Base-by-base conservation (phyloP, 2,113 vertebrate genomes). In the Python bivittatus region DNA sequence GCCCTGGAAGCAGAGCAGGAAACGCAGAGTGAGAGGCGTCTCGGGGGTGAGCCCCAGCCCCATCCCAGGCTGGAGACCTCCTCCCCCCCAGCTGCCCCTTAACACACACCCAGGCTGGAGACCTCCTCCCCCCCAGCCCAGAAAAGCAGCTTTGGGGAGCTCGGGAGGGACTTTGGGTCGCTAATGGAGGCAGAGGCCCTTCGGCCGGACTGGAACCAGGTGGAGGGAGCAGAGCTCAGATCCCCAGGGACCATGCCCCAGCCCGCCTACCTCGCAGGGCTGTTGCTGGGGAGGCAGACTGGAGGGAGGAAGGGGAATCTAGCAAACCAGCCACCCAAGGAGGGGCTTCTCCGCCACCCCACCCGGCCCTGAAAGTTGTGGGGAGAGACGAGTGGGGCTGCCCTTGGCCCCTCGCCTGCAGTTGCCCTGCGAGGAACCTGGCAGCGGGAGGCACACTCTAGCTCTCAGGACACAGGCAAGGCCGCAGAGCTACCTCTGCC, bases 1-100 rank as follows among this genome's bases (percentile, higher is more conserved):
- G 61, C 98, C 98, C 97, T 98, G 91, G 85, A 85, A 53, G 10
- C 17, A 58, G 68, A 54, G 52, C 11, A 42, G 86, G 23, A 33
- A 0, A 23, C 0, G 0, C 3, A 0, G 20, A 1, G 68, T 72
- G 15, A 79, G 68, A 1, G n/a, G 15, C 15, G 0, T 79, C n/a
- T n/a, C 2, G n/a, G n/a, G 3, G n/a, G 27, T 4, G 13, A 68
- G 12, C 0, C 68, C n/a, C 13, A 1, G 15, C 56, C 56, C 56
- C 48, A 4, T 3, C 48, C 48, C 48, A 4, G 48, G 48, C 48
- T 6, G 5, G 48, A 56, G 56, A 17, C 3, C 56, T 1, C 56
- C 54, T 15, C 56, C 54, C 3, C n/a, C 20, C 38, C 11, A 20
- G 20, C 11, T 20, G 48, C 13, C 12, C 11, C n/a, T 48, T 48